Base-by-base conservation (phyloP, 23 tunicate genomes). In the Ascidia mentula region DNA sequence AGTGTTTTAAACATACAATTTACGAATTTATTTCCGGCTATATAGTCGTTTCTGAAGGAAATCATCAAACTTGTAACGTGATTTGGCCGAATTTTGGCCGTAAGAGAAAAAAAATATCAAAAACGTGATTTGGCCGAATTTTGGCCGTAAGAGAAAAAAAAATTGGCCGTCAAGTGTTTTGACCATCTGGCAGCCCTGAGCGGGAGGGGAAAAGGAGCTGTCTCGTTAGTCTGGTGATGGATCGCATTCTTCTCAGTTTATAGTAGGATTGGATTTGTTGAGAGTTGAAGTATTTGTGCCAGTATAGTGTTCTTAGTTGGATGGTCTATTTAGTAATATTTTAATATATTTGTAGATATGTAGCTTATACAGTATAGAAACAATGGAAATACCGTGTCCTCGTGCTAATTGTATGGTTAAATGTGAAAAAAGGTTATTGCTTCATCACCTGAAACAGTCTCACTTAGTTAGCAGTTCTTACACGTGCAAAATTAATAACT, bases 381-480 rank as follows among this genome's bases (percentile, higher is more conserved):
- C 35, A 71, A 71, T 71, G 74, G 74, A 71, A 33, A 71, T 71
- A 34, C 74, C 74, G 38, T 71, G 74, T 71, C 74, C 74, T 4
- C 38, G 38, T 34, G 39, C 74, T 34, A 34, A 71, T 36, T 71
- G 74, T 36, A 71, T 36, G 38, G 74, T 71, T 34, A 71, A 71
- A 34, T 34, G 38, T 71, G 38, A 71, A 71, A 71, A 71, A 71
- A 71, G 74, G 38, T 71, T 71, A 71, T 36, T 71, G 39, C 39
- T 71, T 34, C 74, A 71, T 71, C 74, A 71, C 74, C 74, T 71
- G 38, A 71, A 34, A 71, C 39, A 71, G 38, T 34, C 38, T 71
- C 74, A 71, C 39, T 34, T 71, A 71, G 9, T 12, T 18, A 33
- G 38, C 39, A 6, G 38, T 34, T 34, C 74, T 34, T 71, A 71